phyloP scores from a whole-genome alignment of 1,140 invertebrate species.

The Ditylenchus dipsaci region DNA sequence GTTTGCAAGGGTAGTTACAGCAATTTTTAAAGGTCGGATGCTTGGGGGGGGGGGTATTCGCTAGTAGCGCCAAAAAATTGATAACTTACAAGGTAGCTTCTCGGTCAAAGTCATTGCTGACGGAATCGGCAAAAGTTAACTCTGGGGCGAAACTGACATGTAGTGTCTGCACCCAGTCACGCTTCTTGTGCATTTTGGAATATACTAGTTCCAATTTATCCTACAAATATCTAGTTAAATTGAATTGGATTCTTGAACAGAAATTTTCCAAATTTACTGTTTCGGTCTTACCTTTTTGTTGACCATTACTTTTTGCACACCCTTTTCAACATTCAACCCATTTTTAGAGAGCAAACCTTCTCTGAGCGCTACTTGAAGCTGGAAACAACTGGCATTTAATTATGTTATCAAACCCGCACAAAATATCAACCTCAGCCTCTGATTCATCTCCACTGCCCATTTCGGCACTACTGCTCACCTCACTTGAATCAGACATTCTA shows the following conservation, averaged over 20 bases:
- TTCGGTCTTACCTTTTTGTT: constrained; percentile 17
- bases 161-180: constrained; percentile 44
- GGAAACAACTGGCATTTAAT: constrained; percentile 1
- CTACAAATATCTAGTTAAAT: too few relatives aligned
- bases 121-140: constrained; percentile 14
- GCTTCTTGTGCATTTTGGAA: constrained; percentile 24
- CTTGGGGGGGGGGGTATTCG: too few relatives aligned
- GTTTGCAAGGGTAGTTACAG: too few relatives aligned
- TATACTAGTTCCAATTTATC: constrained; percentile 23
- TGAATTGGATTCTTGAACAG: too few relatives aligned
- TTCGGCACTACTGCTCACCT: constrained; percentile 1
- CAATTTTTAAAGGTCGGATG: too few relatives aligned
- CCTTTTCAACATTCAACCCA: constrained; percentile 10
- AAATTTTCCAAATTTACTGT: too few relatives aligned
- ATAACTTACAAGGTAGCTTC: constrained; percentile 51
- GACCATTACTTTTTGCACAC: constrained; percentile 5
- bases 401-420: background rate
- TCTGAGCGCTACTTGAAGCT: constrained; percentile 28
- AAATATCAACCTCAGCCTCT: constrained; percentile 18
- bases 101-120: constrained; percentile 48
- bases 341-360: constrained; percentile 27
- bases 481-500: background rate
- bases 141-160: constrained; percentile 38
- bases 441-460: constrained; percentile 14
- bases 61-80: constrained; percentile 8